Evolutionary conservation across 2,113 vertebrate genomes (phyloP), one percentile per base, ranked within the genome.

Genomic region (Vombatus ursinus): DNA sequence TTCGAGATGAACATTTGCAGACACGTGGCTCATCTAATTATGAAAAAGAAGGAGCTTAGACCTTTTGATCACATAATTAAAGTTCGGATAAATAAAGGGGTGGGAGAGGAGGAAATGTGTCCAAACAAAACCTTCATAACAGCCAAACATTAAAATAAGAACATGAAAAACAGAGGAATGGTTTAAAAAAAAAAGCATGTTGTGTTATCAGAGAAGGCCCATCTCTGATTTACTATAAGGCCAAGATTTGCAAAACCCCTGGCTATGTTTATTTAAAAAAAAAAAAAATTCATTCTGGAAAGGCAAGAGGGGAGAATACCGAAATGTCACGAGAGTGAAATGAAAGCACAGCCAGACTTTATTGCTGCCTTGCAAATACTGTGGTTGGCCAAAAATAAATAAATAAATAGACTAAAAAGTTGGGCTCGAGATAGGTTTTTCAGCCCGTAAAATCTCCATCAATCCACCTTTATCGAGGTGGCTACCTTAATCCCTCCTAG

Each of bases 1-100:
- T 84, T 52, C 91, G 52, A 93, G 52, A 94, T 14, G 84, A 96
- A 95, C 95, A 95, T 92, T 92, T 77, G 94, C 11, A 94, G 94
- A 94, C 9, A 68, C 9, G 37, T 7, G 26, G 89, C 92, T 94
- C 44, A 92, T 84, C 68, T 44, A n/a, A 91, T 96, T 96, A 89
- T 84, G 96, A 44, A 92, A 95, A 97, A 94, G n/a, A 31, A 90
- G 19, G 31, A 91, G 7, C 50, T 50, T 93, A 84, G 84, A 48
- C 22, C 91, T 95, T 96, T 94, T 92, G 92, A 94, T 92, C 8
- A 24, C 37, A 50, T 90, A 50, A 91, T 96, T 93, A 91, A 97
- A 95, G n/a, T 93, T 92, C 68, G 52, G 52, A 7, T 93, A 90
- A 37, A 52, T 84, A 92, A 96, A 92, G 68, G 68, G 68, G 37